Conservation (phyloP, 1,140 invertebrate genomes). For the Dufourea novaeangliae region DNA sequence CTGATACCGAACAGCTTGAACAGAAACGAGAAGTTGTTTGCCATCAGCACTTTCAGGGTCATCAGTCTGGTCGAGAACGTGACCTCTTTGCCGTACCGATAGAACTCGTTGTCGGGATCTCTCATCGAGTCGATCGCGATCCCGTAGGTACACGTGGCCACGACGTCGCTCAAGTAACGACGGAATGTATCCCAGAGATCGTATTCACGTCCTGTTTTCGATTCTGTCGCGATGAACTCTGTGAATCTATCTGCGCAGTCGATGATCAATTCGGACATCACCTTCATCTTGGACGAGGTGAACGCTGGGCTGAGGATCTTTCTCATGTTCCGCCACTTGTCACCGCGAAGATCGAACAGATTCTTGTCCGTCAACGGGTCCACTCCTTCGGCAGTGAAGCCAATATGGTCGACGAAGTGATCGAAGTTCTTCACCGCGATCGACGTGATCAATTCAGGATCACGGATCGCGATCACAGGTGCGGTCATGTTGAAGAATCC, state of each 20-base stretch:
- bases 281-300: slow-evolving; percentile 47
- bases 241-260: slow-evolving; percentile 27
- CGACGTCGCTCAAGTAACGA: slow-evolving; percentile 30
- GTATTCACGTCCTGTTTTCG: neutral
- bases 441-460: slow-evolving; percentile 32
- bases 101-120: slow-evolving; percentile 44
- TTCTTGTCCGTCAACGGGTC: slow-evolving; percentile 31
- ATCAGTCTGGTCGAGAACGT: neutral
- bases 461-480: slow-evolving; percentile 25
- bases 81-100: neutral
- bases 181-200: slow-evolving; percentile 18
- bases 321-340: slow-evolving; percentile 46
- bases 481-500: slow-evolving; percentile 34
- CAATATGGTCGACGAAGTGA: slow-evolving; percentile 36
- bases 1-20: neutral
- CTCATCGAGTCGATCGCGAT: slow-evolving; percentile 37
- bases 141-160: slow-evolving; percentile 46
- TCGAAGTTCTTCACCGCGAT: slow-evolving; percentile 52
- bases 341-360: slow-evolving; percentile 18
- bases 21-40: slow-evolving; percentile 9
- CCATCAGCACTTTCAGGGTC: neutral
- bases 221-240: neutral
- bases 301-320: slow-evolving; percentile 42
- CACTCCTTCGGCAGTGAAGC: neutral
- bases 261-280: slow-evolving; percentile 37